phyloP scores from a whole-genome alignment of 2,113 vertebrate species.

The Ptyas mucosa region DNA sequence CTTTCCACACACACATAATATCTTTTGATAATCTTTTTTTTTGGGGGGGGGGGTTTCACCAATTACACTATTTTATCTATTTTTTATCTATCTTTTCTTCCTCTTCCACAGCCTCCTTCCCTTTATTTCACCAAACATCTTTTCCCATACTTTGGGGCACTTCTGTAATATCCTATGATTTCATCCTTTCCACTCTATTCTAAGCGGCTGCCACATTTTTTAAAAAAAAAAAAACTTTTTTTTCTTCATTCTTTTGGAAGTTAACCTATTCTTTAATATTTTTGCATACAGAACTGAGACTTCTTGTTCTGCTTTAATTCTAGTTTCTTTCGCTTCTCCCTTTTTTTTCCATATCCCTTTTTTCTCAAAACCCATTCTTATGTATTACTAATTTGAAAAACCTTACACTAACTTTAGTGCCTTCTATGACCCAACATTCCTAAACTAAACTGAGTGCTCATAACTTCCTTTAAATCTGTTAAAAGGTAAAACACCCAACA shows the following conservation, averaged over 20 bases:
- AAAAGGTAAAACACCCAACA: background rate
- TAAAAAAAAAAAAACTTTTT: no score
- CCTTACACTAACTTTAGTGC: background rate
- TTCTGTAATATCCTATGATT: background rate
- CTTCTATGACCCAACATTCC: slow-evolving; percentile 24
- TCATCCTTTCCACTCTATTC: background rate
- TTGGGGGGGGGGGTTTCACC: background rate
- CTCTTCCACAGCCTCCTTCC: background rate
- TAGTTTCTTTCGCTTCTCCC: background rate
- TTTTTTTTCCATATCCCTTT: background rate
- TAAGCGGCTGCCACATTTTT: background rate
- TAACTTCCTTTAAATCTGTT: slow-evolving; percentile 2
- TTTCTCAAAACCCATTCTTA: background rate
- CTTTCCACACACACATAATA: background rate
- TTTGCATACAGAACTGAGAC: background rate
- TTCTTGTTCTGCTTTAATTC: background rate
- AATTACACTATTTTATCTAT: background rate
- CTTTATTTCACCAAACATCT: background rate
- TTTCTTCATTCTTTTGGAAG: background rate
- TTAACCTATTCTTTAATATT: background rate
- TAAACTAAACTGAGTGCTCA: background rate
- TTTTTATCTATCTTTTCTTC: background rate
- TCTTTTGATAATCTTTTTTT: background rate
- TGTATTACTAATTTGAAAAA: slow-evolving; percentile 31
- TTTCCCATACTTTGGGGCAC: background rate